Base-by-base conservation (phyloP, 2,113 vertebrate genomes). In the Gymnobelideus leadbeateri region DNA sequence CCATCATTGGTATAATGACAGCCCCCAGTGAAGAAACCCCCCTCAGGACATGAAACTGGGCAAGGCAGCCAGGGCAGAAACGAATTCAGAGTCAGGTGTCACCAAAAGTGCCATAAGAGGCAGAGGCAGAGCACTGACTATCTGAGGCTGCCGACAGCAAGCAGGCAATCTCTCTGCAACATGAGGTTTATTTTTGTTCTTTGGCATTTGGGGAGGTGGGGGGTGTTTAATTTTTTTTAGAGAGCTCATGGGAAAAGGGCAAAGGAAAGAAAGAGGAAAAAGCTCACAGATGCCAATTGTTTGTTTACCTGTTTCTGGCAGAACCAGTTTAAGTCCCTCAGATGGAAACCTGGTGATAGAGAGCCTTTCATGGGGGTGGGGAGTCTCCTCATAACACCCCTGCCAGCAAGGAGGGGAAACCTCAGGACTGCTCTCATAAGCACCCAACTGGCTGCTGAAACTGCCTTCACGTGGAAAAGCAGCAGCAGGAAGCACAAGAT, bases 281-380 rank as follows among this genome's bases (percentile, higher is more conserved):
- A 94, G 92, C 91, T 93, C 51, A 16, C 94, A 93, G 93, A 94
- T 90, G 94, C 61, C 93, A 28, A 61, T 50, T 19, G 90, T 94
- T 96, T 19, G 90, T 94, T 96, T 94, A 97, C 91, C 84, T 94
- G 51, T 96, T 91, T 94, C 94, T 92, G 93, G 90, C 24, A 43
- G 97, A 94, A 94, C 93, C 50, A 95, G 96, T 61, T 95, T 95
- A 96, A 96, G 92, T 94, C 92, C 96, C 94, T 96, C 95, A 94
- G 95, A 92, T 51, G 90, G 92, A 95, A 95, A 92, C 37, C 93
- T 68, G 51, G 89, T 51, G 91, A 90, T 0, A 51, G 46, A 96
- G 61, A 47, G 91, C 57, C 47, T 93, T 16, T 51, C n/a, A 14
- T 57, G 25, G 1, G 61, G 28, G 19, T 37, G 43, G 57, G 52